These are phyloP conservation scores for Diarsia mendica DNA, from an alignment of 2,888 invertebrate species.

Conservation along the genomic window DNA sequence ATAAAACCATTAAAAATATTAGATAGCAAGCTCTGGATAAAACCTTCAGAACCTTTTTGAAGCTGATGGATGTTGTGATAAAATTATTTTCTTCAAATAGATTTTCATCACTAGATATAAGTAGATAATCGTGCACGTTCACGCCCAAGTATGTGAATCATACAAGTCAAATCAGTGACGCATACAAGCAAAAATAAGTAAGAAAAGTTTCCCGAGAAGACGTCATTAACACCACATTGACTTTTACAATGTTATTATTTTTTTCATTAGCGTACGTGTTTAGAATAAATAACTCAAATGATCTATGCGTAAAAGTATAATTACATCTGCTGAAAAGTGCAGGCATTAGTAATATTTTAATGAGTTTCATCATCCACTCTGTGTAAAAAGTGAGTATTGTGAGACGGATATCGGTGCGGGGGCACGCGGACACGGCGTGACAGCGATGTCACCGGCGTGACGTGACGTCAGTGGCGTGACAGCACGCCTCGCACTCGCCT, in stretches of 20 bases:
- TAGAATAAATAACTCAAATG: neutral
- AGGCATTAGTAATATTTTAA: constrained; percentile 1
- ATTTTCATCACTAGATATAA: neutral
- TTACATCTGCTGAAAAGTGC: constrained; percentile 18
- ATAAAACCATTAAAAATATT: constrained; percentile 83
- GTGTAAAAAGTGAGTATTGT: constrained; percentile 29
- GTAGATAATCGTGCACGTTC: neutral
- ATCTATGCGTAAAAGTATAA: neutral
- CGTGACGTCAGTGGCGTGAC: constrained; percentile 47
- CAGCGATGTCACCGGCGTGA: constrained; percentile 53
- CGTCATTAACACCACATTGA: neutral
- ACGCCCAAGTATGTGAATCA: neutral
- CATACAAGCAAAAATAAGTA: neutral
- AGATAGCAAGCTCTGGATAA: constrained; percentile 70
- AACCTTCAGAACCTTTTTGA: constrained; percentile 63
- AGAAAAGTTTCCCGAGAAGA: neutral
- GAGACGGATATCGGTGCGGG: constrained; percentile 22
- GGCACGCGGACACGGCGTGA: constrained; percentile 49
- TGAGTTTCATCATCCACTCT: constrained; percentile 21
- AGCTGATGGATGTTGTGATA: constrained; percentile 48
- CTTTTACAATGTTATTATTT: constrained; percentile 5
- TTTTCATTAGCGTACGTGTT: constrained; percentile 2
- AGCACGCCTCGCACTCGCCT: constrained; percentile 63
- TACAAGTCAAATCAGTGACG: neutral
- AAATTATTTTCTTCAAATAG: constrained; percentile 14